Evolutionary conservation across 2,888 invertebrate species (phyloP).

Genomic region (Metalampra italica): DNA sequence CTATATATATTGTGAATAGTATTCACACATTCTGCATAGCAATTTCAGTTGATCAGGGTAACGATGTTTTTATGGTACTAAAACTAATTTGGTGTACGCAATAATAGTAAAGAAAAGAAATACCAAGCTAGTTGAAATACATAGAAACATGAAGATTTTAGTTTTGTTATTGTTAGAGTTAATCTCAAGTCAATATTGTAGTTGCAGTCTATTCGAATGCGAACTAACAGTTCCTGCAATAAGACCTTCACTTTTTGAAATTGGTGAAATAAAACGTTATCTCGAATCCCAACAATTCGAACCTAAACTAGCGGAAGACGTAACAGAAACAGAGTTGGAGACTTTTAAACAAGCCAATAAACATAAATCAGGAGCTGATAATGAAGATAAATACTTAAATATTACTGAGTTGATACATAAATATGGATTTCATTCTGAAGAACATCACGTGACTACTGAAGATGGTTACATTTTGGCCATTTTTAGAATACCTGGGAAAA

Average conservation of each 20-base stretch:
- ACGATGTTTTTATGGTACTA: no score
- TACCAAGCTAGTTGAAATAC: no score
- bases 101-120: no score
- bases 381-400: constrained; percentile 1
- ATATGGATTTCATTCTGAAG: constrained; percentile 10
- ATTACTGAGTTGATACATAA: constrained; percentile 2
- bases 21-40: no score
- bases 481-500: constrained; percentile 16
- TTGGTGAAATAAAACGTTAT: background rate
- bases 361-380: background rate
- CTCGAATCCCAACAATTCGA: background rate
- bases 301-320: background rate
- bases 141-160: no score
- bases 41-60: no score
- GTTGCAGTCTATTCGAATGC: no score
- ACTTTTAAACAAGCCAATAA: background rate
- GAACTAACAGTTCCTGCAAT: no score
- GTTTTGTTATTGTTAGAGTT: no score
- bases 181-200: no score
- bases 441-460: constrained; percentile 19
- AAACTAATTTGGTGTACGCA: no score
- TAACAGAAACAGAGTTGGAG: background rate
- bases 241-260: background rate
- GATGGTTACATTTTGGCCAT: constrained; percentile 27
- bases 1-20: no score